Conservation (phyloP, 2,888 invertebrate species). For the Pseudeuparius sepicola region DNA sequence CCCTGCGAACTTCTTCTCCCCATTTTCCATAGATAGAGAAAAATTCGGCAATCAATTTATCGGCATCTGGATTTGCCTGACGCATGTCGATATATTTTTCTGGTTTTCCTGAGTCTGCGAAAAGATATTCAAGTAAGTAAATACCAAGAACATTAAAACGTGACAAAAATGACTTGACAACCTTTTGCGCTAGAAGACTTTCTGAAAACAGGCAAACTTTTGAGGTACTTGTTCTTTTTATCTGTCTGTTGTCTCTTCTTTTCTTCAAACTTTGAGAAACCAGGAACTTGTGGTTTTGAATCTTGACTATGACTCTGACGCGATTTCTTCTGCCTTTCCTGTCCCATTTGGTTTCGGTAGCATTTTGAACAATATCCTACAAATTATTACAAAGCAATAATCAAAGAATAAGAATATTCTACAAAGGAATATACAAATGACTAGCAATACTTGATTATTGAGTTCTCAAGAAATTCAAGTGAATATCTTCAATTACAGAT, state of each 20-base stretch:
- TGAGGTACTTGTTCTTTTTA: conserved; percentile 67
- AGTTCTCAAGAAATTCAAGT: no score
- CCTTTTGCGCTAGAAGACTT: conserved; percentile 56
- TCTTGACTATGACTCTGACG: conserved; percentile 24
- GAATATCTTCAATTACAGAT: no score
- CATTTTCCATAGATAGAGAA: conserved; percentile 36
- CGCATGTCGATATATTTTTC: conserved; percentile 36
- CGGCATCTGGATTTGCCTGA: conserved; percentile 42
- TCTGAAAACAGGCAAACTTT: conserved; percentile 57
- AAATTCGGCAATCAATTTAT: conserved; percentile 39
- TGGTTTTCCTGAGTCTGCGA: conserved; percentile 38
- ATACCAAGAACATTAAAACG: not conserved
- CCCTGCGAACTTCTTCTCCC: conserved; percentile 45
- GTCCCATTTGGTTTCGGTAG: conserved; percentile 69
- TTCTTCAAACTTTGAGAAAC: conserved; percentile 78
- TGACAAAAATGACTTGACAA: conserved; percentile 27
- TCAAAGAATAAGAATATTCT: no score
- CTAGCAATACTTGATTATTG: no score
- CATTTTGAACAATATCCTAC: conserved; percentile 90
- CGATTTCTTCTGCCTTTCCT: conserved; percentile 45
- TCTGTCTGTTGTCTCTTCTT: conserved; percentile 64
- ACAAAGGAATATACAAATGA: no score
- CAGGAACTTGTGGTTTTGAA: conserved; percentile 39
- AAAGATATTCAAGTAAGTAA: conserved; percentile 15
- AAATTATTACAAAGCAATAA: no score